These are phyloP conservation scores for Sphaerophoria rueppellii DNA, from an alignment of 2,888 invertebrate species.

Conservation along the genomic window DNA sequence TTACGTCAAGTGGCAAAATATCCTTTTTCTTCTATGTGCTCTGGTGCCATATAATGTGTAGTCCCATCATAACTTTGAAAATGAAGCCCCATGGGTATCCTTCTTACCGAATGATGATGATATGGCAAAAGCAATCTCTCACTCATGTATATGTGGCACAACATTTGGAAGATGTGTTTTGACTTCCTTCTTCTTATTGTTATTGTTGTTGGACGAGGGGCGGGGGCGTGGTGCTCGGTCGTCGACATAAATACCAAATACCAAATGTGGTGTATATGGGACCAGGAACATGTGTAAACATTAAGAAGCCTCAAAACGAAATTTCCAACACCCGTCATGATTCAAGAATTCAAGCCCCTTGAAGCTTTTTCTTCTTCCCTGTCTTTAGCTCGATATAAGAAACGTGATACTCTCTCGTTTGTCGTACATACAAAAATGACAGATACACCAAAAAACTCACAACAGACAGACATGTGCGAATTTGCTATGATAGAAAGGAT, in stretches of 20 bases:
- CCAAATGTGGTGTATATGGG: not conserved
- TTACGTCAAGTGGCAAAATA: constrained; percentile 38
- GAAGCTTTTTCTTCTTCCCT: constrained; percentile 7
- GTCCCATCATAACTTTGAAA: constrained; percentile 29
- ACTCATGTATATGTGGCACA: not conserved
- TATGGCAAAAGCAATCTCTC: constrained; percentile 29
- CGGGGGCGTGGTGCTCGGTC: too few relatives aligned
- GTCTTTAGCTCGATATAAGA: constrained; percentile 29
- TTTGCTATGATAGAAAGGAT: constrained; percentile 21
- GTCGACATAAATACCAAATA: too few relatives aligned
- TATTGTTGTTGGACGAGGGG: too few relatives aligned
- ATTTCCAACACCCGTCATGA: not conserved
- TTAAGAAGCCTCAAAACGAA: constrained; percentile 24
- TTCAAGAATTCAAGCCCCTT: constrained; percentile 23
- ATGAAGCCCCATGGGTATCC: constrained; percentile 39
- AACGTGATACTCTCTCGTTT: constrained; percentile 24
- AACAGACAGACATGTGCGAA: constrained; percentile 14
- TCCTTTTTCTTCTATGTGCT: not conserved
- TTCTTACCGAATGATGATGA: constrained; percentile 15
- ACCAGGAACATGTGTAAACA: constrained; percentile 28
- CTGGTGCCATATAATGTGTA: not conserved
- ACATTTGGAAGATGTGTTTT: constrained; percentile 15
- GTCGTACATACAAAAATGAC: constrained; percentile 1
- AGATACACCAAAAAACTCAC: constrained; percentile 4
- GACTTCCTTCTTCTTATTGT: not conserved